Conservation (phyloP, 2,113 vertebrate genomes). For the Ciconia maguari region DNA sequence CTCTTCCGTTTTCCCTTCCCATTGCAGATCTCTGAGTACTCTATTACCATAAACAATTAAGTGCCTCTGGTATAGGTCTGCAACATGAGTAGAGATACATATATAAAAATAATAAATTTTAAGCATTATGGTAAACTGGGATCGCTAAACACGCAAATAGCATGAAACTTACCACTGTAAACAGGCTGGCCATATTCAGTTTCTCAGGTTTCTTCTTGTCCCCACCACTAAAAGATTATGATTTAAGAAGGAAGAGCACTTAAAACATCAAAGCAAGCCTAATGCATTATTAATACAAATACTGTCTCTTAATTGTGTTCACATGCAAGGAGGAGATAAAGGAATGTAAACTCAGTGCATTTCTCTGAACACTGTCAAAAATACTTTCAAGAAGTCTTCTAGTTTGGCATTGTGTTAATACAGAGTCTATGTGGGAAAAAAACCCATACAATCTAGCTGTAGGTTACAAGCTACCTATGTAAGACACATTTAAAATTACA, state of each 20-base stretch:
- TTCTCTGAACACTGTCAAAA: not conserved
- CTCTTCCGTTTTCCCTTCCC: not conserved
- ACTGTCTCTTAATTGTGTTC: not conserved
- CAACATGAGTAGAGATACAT: not conserved
- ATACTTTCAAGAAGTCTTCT: not conserved
- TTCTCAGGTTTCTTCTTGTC: not conserved
- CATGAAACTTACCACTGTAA: not conserved
- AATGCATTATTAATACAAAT: not conserved
- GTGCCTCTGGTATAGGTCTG: not conserved
- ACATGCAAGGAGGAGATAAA: not conserved
- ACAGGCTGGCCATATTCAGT: not conserved
- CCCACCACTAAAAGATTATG: not conserved
- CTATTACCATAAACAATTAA: not conserved
- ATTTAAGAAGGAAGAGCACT: not conserved
- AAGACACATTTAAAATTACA: not conserved
- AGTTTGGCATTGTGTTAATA: not conserved
- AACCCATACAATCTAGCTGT: not conserved
- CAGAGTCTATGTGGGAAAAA: not conserved
- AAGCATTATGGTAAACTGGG: not conserved
- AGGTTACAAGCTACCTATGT: not conserved
- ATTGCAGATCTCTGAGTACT: not conserved
- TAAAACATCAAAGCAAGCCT: not conserved
- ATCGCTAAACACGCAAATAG: not conserved
- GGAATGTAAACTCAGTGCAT: not conserved
- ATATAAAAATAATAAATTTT: not conserved